Base-by-base conservation (phyloP, 2,888 invertebrate genomes). In the Nasonovia ribisnigri region DNA sequence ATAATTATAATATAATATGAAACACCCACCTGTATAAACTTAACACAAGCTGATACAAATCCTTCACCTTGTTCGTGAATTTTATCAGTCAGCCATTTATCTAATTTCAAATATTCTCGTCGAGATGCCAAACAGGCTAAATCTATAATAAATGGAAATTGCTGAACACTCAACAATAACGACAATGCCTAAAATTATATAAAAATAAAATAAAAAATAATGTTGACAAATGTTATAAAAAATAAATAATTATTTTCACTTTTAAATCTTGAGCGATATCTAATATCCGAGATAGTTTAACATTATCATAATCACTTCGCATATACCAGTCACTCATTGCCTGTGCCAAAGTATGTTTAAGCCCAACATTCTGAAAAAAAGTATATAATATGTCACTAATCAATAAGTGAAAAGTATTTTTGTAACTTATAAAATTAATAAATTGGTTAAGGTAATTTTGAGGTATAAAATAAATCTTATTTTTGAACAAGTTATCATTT, bases 71-170 rank as follows among this genome's bases (percentile, higher is more conserved):
- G 99, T 95, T 99, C 99, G 94, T 98, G 96, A 94, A 99, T 98
- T 96, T 99, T 99, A 95, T 99, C 99, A 0, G 98, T 97, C 26
- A 99, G 96, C 99, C 99, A 99, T 96, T 99, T 99, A 96, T 99
- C 99, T 43, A 99, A 96, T 95, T 99, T 99, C 26, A 99, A 96
- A 96, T 99, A 99, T 96, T 99, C 99, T 94, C 99, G 97, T 92
- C 99, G 96, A 0, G 99, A 99, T 0, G 99, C 99, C 94, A 99
- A 96, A 96, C 99, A 99, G 0, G 99, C 99, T 95, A 99, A 96
- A 96, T 99, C 99, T 95, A 99, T 99, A 84, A 99, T 98, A 96
- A 99, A 99, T n/a, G 98, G 97, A 96, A 98, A 98, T 0, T 98
- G 98, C 95, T 98, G 98, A 0, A 98, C 98, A 96, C 99, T 99